Evolutionary conservation across 2,797 vertebrate genomes (phyloP), one percentile per base, ranked within the genome.

Genomic region (Microcaecilia unicolor): DNA sequence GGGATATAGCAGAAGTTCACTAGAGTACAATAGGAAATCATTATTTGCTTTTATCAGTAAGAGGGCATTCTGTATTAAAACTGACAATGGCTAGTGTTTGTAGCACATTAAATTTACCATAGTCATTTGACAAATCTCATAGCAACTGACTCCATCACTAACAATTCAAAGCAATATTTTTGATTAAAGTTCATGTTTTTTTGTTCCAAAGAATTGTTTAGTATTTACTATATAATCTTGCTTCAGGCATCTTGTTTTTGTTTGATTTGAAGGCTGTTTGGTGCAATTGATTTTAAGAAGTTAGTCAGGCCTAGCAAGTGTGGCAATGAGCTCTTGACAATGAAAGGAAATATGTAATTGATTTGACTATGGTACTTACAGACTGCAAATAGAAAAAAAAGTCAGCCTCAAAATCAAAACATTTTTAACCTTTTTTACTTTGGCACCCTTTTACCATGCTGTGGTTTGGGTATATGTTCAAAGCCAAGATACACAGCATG

Each of bases 11-110:
- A 67, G 73, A 68, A 81, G 71, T 78, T 78, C 76, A 74, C 72
- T 64, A 72, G 76, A 84, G 78, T 74, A 66, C 77, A 41, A 58
- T 49, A 77, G 35, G 70, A 74, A n/a, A 72, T 64, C 65, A 74
- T 86, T 82, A 83, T 88, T 87, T 82, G 72, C 53, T 53, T 48
- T 76, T 83, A 87, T 84, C 74, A 84, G 79, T 83, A 89, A 85
- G 78, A 84, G 72, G 69, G 67, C 78, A 61, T 85, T 80, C 81
- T 63, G 76, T 85, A 90, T 86, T 86, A 83, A 82, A 89, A 78
- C 73, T 64, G 78, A 85, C 81, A 84, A 84, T 81, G 75, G 67
- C 79, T 89, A 78, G 80, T 78, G 84, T 76, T 76, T 80, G 80
- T 79, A 81, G 72, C 78, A 76, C 72, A 76, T 75, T 82, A 84